Conservation (phyloP, 2,797 vertebrate species). For the Onychomys leucogaster region DNA sequence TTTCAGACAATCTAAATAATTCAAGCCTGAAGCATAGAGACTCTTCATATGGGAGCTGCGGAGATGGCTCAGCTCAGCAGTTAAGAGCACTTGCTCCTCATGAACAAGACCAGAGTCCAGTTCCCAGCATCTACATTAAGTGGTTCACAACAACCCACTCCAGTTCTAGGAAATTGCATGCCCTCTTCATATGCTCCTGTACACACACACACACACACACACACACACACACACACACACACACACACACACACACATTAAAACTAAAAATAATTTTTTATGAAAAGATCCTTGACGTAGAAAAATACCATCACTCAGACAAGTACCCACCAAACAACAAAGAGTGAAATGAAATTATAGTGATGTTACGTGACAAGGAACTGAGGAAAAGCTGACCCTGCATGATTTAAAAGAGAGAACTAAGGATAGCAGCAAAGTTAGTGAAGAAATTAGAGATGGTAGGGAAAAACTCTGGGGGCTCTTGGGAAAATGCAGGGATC, state of each 20-base stretch:
- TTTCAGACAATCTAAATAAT: slow-evolving; percentile 23
- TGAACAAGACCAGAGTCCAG: neutral
- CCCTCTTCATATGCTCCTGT: neutral
- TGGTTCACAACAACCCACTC: neutral
- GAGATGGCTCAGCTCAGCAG: neutral
- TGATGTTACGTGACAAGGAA: neutral
- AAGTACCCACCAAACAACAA: neutral
- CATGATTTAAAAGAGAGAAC: neutral
- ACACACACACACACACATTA: neutral
- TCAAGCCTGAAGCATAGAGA: neutral
- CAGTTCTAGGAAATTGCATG: neutral
- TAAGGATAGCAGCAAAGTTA: neutral
- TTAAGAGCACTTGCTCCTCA: neutral
- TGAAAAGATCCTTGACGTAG: neutral
- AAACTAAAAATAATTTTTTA: neutral
- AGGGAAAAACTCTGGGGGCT: neutral
- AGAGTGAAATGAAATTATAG: neutral
- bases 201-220: neutral
- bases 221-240: neutral
- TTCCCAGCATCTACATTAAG: neutral
- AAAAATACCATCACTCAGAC: neutral
- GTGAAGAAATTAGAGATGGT: neutral
- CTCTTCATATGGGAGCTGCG: neutral
- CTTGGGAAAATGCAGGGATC: slow-evolving; percentile 6
- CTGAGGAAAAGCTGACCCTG: neutral